Evolutionary conservation across 2,797 vertebrate species (phyloP).

Genomic region (Notoglanidium macrostoma): DNA sequence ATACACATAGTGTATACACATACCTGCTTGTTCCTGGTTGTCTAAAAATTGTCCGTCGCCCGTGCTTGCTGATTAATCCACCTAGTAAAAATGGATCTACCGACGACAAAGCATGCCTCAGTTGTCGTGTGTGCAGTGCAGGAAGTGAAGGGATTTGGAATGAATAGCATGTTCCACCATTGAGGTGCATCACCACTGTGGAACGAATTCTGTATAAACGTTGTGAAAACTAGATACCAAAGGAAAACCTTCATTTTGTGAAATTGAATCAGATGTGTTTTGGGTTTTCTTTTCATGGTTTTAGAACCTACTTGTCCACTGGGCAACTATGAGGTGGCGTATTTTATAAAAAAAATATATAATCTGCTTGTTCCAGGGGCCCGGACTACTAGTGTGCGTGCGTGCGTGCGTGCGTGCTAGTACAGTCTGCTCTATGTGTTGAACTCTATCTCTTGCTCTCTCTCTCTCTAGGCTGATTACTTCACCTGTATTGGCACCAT

Average conservation of each 20-base stretch:
- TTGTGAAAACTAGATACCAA: neutral
- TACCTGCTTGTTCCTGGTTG: neutral
- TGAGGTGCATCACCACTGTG: neutral
- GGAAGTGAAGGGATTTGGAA: neutral
- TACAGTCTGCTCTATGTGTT: neutral
- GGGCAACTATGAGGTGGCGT: neutral
- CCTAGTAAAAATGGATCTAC: neutral
- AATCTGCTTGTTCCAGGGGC: neutral
- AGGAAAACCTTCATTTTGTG: neutral
- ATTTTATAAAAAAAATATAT: neutral
- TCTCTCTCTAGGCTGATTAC: conserved; percentile 85
- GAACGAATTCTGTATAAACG: neutral
- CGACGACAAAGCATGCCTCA: no score
- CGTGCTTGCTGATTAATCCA: neutral
- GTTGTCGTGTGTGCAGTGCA: neutral
- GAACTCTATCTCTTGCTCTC: neutral
- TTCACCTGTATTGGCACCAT: conserved; percentile 88
- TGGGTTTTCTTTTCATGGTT: neutral
- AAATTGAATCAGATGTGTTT: neutral
- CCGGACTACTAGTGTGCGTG: neutral
- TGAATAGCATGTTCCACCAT: neutral
- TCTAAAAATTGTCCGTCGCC: neutral
- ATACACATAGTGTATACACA: neutral
- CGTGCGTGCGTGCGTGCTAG: neutral
- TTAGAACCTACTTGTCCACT: neutral